Evolutionary conservation across 2,113 vertebrate species (phyloP).

Genomic region (Planiliza haematocheilus): DNA sequence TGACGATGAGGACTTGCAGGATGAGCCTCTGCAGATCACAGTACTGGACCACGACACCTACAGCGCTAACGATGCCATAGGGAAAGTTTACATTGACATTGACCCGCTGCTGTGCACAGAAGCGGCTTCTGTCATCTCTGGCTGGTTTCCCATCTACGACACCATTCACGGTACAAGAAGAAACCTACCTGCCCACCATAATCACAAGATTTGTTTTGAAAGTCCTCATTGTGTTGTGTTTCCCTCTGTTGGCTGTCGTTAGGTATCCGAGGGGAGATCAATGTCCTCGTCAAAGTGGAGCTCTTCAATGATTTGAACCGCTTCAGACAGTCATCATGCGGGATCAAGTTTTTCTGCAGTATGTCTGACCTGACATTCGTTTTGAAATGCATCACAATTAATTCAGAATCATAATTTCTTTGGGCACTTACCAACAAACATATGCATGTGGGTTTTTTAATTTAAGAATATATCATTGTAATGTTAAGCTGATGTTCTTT

Average conservation of each 20-base stretch:
- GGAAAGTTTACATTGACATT: slow-evolving; percentile 99
- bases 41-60: slow-evolving; percentile 98
- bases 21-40: slow-evolving; percentile 97
- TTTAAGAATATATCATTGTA: background rate
- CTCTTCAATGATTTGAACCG: slow-evolving; percentile 98
- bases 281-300: slow-evolving; percentile 96
- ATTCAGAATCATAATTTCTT: background rate
- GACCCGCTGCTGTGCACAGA: slow-evolving; percentile 95
- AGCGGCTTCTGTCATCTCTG: slow-evolving; percentile 96
- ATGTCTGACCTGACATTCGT: slow-evolving; percentile 75
- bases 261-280: slow-evolving; percentile 99
- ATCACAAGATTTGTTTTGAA: background rate
- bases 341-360: slow-evolving; percentile 99
- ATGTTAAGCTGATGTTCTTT: background rate
- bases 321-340: slow-evolving; percentile 97
- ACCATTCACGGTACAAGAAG: slow-evolving; percentile 93
- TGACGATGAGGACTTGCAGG: slow-evolving; percentile 98
- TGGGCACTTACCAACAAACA: background rate
- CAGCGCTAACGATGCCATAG: slow-evolving; percentile 98
- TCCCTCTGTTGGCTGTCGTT: slow-evolving; percentile 43
- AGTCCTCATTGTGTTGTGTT: background rate
- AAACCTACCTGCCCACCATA: background rate
- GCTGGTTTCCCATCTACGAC: slow-evolving; percentile 99
- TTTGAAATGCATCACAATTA: background rate
- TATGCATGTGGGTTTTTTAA: background rate